Percentiles rank a stretch among this genome's conserved stretches.
phyloP scores from a whole-genome alignment of 1,140 invertebrate species.

The Bactericera cockerelli region DNA sequence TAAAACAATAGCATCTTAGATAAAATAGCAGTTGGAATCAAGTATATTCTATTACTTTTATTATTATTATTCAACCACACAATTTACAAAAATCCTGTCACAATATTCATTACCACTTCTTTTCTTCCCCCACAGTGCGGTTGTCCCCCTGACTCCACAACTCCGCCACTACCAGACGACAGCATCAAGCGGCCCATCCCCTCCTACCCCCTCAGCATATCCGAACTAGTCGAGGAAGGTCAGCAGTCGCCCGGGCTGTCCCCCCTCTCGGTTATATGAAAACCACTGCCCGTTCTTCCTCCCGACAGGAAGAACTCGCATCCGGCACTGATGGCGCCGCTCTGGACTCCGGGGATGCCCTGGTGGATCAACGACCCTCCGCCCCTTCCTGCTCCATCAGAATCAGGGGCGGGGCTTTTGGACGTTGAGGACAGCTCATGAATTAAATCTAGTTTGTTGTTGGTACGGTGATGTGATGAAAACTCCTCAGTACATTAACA shows the following conservation, averaged over 20 bases:
- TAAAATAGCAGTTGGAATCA: too few species aligned
- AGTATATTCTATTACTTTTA: too few species aligned
- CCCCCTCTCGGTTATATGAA: conserved; percentile 67
- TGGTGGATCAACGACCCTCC: not conserved
- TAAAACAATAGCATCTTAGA: too few species aligned
- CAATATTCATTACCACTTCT: too few species aligned
- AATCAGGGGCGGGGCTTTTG: too few species aligned
- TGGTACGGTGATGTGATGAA: too few species aligned
- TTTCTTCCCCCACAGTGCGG: too few species aligned
- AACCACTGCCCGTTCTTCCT: conserved; percentile 61
- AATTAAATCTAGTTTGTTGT: too few species aligned
- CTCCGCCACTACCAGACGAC: not conserved
- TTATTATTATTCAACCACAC: too few species aligned
- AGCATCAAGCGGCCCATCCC: conserved; percentile 16
- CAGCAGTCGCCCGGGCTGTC: conserved; percentile 28
- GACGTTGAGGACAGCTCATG: not conserved
- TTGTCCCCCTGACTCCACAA: conserved; percentile 2
- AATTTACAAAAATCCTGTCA: too few species aligned
- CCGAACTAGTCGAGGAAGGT: conserved; percentile 19
- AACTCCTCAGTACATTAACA: too few species aligned
- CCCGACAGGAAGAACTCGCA: conserved; percentile 1
- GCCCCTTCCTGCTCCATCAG: too few species aligned
- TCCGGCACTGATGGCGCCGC: not conserved
- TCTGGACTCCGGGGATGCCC: conserved; percentile 11
- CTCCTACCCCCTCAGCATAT: conserved; percentile 23